A percentile compares a stretch with the other conserved stretches of the same genome.
Evolutionary conservation across 2,888 invertebrate genomes (phyloP).

Genomic region (Pterobdella sp.): DNA sequence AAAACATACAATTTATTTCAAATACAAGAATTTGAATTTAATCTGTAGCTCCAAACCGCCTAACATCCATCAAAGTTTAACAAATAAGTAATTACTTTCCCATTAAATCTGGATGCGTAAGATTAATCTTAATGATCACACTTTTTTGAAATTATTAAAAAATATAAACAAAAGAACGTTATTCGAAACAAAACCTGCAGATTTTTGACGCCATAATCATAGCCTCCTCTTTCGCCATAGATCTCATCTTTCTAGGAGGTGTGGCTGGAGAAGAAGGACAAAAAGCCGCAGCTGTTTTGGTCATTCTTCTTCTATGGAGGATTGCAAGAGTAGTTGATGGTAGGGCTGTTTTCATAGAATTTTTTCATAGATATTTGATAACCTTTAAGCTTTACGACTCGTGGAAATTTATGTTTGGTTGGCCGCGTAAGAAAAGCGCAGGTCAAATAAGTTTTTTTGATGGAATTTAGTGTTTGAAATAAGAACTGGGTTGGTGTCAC

Average conservation of each 20-base stretch:
- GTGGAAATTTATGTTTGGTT: too few species aligned
- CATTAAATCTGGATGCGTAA: too few species aligned
- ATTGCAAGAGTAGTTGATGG: slow-evolving; percentile 39
- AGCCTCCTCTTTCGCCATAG: slow-evolving; percentile 37
- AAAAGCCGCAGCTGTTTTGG: slow-evolving; percentile 38
- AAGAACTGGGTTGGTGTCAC: too few species aligned
- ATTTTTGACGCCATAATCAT: slow-evolving; percentile 39
- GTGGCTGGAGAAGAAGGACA: slow-evolving; percentile 39
- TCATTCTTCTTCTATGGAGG: slow-evolving; percentile 39
- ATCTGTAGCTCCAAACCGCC: too few species aligned
- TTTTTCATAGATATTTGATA: not conserved
- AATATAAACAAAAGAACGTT: not conserved
- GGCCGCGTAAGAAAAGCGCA: too few species aligned
- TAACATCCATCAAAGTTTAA: too few species aligned
- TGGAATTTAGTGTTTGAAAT: too few species aligned
- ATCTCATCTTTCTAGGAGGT: slow-evolving; percentile 38
- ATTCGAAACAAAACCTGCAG: slow-evolving; percentile 17
- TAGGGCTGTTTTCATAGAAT: slow-evolving; percentile 19
- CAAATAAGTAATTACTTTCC: not conserved
- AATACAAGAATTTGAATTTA: too few species aligned
- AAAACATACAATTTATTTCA: too few species aligned
- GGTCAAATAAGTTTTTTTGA: too few species aligned
- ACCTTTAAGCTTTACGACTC: too few species aligned
- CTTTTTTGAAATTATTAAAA: not conserved
- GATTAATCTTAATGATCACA: not conserved